Base-by-base conservation (phyloP, 2,888 invertebrate species). In the Ashinkailepas kermadecensis region DNA sequence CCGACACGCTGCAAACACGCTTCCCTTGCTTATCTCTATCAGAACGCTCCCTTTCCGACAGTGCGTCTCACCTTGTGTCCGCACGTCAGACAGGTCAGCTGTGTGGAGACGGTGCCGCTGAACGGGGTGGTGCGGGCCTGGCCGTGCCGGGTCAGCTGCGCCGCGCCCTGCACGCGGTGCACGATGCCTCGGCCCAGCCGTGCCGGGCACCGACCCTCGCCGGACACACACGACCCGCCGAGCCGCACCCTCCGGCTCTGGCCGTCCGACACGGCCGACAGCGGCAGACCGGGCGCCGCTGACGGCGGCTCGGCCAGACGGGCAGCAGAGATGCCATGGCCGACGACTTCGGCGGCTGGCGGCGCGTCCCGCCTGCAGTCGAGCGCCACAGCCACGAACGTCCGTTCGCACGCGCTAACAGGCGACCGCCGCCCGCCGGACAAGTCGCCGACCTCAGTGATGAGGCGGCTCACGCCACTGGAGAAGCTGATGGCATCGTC, bases 71-170 rank as follows among this genome's bases (percentile, higher is more conserved):
- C 92, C 89, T 92, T 92, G 87, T 90, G 90, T 78, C 91, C 91
- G 87, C 94, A 94, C 82, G 90, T 90, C 65, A 91, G 91, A 86
- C 94, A 94, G 83, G 92, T 90, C 81, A 94, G 89, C 88, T 94
- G 93, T 86, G 92, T 93, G 80, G 93, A 93, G 83, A 94, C 88
- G 58, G 93, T 90, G 56, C 94, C 94, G 82, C 91, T 81, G 74
- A 54, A 74, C 9, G 74, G 74, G 11, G 74, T 39, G 11, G 74
- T 39, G 11, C 74, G 54, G 54, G 74, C 23, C 7, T 6, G 15
- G 74, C 74, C 54, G 74, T 18, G 4, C 74, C 74, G 18, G 18
- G 54, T 9, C 13, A 54, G 74, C 54, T 3, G 8, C 8, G 18
- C 74, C 21, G 13, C 74, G 54, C 74, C 54, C 74, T 18, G 74